phyloP scores from a whole-genome alignment of 2,113 vertebrate species.

The Tetrax tetrax region DNA sequence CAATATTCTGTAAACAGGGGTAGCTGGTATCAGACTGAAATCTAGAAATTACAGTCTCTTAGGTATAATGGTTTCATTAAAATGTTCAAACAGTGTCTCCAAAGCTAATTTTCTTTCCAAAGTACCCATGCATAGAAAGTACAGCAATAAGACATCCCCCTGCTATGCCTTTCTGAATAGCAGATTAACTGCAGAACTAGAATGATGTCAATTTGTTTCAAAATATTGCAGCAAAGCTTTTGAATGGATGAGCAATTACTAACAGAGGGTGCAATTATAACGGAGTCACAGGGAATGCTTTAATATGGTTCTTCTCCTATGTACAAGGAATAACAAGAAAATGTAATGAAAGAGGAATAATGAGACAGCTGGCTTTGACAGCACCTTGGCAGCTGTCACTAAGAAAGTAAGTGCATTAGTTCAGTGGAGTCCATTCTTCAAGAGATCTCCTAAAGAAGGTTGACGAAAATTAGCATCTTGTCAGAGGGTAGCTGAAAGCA shows the following conservation, averaged over 20 bases:
- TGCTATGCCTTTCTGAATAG: slow-evolving; percentile 70
- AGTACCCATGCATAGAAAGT: slow-evolving; percentile 53
- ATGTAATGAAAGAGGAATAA: slow-evolving; percentile 55
- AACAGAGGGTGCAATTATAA: slow-evolving; percentile 64
- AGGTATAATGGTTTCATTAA: slow-evolving; percentile 63
- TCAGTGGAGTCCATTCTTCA: not conserved
- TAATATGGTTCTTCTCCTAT: slow-evolving; percentile 45
- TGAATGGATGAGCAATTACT: slow-evolving; percentile 72
- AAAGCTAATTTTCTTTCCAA: slow-evolving; percentile 58
- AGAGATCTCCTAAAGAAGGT: slow-evolving; percentile 42
- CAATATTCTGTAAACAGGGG: not conserved
- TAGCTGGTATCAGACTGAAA: slow-evolving; percentile 36
- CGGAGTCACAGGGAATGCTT: slow-evolving; percentile 32
- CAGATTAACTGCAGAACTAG: slow-evolving; percentile 66
- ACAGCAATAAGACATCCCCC: slow-evolving; percentile 59
- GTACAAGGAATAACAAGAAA: slow-evolving; percentile 61
- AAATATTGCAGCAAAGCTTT: slow-evolving; percentile 75
- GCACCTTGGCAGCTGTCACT: slow-evolving; percentile 66
- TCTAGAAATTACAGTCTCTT: slow-evolving; percentile 47
- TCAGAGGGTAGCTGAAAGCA: slow-evolving; percentile 31
- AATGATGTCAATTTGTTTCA: slow-evolving; percentile 75
- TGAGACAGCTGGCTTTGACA: slow-evolving; percentile 59
- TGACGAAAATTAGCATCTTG: slow-evolving; percentile 45
- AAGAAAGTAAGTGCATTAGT: slow-evolving; percentile 55
- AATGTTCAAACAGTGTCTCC: slow-evolving; percentile 49